These are phyloP conservation scores for Aphidius colemani DNA, from an alignment of 2,888 invertebrate genomes.

Conservation along the genomic window DNA sequence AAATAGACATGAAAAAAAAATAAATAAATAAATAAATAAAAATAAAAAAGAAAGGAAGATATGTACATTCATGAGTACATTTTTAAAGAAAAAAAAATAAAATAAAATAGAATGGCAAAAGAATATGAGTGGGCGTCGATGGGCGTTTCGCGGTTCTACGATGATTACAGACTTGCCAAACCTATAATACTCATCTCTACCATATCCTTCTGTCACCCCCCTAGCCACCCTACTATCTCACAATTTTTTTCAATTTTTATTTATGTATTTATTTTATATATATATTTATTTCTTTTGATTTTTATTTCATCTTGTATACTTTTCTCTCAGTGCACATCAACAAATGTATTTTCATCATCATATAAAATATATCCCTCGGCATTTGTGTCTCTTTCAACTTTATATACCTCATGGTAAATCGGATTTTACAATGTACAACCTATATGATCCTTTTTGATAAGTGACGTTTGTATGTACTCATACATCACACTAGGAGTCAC, in stretches of 20 bases:
- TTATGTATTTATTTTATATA: conserved; percentile 29
- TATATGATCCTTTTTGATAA: conserved; percentile 7
- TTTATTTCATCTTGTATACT: conserved; percentile 3
- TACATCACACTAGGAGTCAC: conserved; percentile 27
- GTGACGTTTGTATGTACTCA: conserved; percentile 32
- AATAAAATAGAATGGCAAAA: conserved; percentile 41
- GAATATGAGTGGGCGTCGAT: conserved; percentile 55
- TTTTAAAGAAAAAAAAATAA: conserved; percentile 13
- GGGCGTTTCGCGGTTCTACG: conserved; percentile 59
- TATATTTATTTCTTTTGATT: conserved; percentile 10
- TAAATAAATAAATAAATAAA: too few relatives aligned
- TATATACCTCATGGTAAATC: conserved; percentile 32
- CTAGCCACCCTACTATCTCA: conserved; percentile 8
- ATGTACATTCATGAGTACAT: conserved; percentile 7
- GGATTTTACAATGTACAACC: conserved; percentile 17
- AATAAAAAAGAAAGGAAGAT: conserved; percentile 3
- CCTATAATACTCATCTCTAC: conserved; percentile 58
- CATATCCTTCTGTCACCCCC: conserved; percentile 35
- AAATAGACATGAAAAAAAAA: conserved; percentile 12
- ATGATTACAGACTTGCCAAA: conserved; percentile 58
- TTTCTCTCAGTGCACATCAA: too few relatives aligned
- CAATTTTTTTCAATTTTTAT: conserved; percentile 25
- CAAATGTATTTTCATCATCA: conserved; percentile 27
- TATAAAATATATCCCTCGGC: conserved; percentile 11
- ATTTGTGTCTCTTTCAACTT: conserved; percentile 12